Evolutionary conservation across 2,888 invertebrate genomes (phyloP).

Genomic region (Hirtodrosophila confusa): DNA sequence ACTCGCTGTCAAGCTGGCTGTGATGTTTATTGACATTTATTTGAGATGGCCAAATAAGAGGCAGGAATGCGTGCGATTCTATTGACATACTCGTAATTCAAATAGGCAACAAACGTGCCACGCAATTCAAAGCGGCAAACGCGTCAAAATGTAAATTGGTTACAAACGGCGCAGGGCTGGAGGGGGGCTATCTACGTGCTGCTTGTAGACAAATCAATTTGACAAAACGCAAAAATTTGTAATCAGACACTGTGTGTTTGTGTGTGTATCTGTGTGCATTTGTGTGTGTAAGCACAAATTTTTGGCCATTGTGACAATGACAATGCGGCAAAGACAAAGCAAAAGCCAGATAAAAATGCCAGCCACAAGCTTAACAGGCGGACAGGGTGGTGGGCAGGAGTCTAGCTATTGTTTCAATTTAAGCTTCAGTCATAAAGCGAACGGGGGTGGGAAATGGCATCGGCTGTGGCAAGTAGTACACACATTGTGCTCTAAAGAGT

Average conservation of each 20-base stretch:
- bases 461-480: slow-evolving; percentile 24
- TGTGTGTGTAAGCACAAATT: slow-evolving; percentile 40
- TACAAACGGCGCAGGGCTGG: background rate
- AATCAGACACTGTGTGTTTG: slow-evolving; percentile 46
- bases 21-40: slow-evolving; percentile 71
- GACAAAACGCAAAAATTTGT: slow-evolving; percentile 58
- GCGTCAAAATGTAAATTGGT: slow-evolving; percentile 72
- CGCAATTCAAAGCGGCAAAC: slow-evolving; percentile 64
- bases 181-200: slow-evolving; percentile 47
- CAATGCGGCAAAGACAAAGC: slow-evolving; percentile 60
- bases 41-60: slow-evolving; percentile 44
- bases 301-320: slow-evolving; percentile 65
- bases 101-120: slow-evolving; percentile 73
- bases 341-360: slow-evolving; percentile 69
- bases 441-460: background rate
- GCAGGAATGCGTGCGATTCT: slow-evolving; percentile 47
- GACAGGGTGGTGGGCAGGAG: slow-evolving; percentile 4
- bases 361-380: slow-evolving; percentile 66
- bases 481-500: slow-evolving; percentile 54
- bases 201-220: slow-evolving; percentile 68
- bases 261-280: slow-evolving; percentile 2
- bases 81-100: slow-evolving; percentile 72
- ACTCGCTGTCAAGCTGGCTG: slow-evolving; percentile 39
- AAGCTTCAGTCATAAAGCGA: slow-evolving; percentile 41
- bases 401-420: slow-evolving; percentile 54